Conservation (phyloP, 1,140 invertebrate genomes). For the Calosoma granatense region DNA sequence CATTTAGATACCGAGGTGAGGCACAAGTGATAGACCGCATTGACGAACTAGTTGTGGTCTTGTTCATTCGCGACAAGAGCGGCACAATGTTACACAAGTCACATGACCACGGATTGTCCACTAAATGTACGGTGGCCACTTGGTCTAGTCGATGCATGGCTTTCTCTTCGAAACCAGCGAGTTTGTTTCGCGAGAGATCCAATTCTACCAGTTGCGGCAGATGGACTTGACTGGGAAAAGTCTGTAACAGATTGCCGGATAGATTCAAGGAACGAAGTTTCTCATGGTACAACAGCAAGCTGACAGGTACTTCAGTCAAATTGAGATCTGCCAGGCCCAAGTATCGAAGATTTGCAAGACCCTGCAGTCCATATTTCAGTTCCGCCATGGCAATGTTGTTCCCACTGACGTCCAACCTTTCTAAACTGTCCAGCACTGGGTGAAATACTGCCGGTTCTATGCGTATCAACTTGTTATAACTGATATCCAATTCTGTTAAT, state of each 20-base stretch:
- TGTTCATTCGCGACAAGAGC: constrained; percentile 36
- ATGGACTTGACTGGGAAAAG: constrained; percentile 13
- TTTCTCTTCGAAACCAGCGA: constrained; percentile 44
- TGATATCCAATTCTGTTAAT: constrained; percentile 55
- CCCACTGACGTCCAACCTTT: constrained; percentile 53
- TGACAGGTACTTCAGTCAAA: constrained; percentile 40
- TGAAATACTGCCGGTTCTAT: constrained; percentile 49
- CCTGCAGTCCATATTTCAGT: constrained; percentile 41
- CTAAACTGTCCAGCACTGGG: constrained; percentile 47
- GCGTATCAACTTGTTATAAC: constrained; percentile 59
- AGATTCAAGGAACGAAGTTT: constrained; percentile 44
- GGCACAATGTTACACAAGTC: constrained; percentile 47
- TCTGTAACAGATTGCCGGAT: constrained; percentile 41
- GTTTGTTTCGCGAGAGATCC: constrained; percentile 50
- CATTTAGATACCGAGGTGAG: constrained; percentile 25
- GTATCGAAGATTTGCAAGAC: constrained; percentile 43
- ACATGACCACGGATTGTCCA: constrained; percentile 54
- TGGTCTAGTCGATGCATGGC: constrained; percentile 43
- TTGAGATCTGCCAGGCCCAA: constrained; percentile 48
- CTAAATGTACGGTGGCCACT: constrained; percentile 41
- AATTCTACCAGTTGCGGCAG: constrained; percentile 45
- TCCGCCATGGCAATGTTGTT: constrained; percentile 41
- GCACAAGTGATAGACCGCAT: constrained; percentile 29
- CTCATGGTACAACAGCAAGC: constrained; percentile 40
- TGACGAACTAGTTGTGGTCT: constrained; percentile 21